A percentile compares a stretch with the other conserved stretches of the same genome.
Conservation (phyloP, 1,140 invertebrate species). For the Brachionus angularis region DNA sequence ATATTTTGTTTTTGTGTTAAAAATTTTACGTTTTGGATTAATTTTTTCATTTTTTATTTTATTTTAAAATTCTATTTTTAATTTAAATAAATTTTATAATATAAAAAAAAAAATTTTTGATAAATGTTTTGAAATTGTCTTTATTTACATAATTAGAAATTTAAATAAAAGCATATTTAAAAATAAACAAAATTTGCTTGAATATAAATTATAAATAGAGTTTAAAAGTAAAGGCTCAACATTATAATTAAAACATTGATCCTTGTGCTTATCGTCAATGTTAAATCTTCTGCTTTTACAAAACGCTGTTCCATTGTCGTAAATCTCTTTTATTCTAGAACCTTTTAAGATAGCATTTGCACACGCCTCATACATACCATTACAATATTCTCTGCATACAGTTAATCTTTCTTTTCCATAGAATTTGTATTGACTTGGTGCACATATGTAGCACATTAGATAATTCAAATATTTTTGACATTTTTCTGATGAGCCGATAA, state of each 20-base stretch:
- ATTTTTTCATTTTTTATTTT: too few species aligned
- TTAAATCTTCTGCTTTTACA: slow-evolving; percentile 54
- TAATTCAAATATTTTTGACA: slow-evolving; percentile 57
- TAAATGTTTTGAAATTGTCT: too few species aligned
- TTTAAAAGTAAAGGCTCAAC: neutral
- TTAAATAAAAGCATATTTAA: too few species aligned
- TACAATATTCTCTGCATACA: slow-evolving; percentile 56
- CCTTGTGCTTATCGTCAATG: slow-evolving; percentile 47
- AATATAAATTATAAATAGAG: too few species aligned
- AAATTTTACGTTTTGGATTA: too few species aligned
- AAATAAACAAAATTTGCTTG: too few species aligned
- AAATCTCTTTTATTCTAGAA: slow-evolving; percentile 52
- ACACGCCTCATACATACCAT: slow-evolving; percentile 52
- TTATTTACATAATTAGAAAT: too few species aligned
- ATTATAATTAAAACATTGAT: slow-evolving; percentile 50
- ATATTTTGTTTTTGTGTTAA: too few species aligned
- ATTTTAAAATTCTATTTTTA: too few species aligned
- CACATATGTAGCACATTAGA: slow-evolving; percentile 59
- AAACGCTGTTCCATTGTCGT: slow-evolving; percentile 53
- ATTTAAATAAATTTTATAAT: too few species aligned
- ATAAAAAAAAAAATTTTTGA: too few species aligned
- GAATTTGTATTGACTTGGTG: slow-evolving; percentile 55
- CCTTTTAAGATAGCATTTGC: slow-evolving; percentile 50
- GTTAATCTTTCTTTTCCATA: slow-evolving; percentile 54
- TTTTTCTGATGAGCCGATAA: slow-evolving; percentile 52